phyloP scores from a whole-genome alignment of 2,113 vertebrate genomes.

The Todiramphus chloris region DNA sequence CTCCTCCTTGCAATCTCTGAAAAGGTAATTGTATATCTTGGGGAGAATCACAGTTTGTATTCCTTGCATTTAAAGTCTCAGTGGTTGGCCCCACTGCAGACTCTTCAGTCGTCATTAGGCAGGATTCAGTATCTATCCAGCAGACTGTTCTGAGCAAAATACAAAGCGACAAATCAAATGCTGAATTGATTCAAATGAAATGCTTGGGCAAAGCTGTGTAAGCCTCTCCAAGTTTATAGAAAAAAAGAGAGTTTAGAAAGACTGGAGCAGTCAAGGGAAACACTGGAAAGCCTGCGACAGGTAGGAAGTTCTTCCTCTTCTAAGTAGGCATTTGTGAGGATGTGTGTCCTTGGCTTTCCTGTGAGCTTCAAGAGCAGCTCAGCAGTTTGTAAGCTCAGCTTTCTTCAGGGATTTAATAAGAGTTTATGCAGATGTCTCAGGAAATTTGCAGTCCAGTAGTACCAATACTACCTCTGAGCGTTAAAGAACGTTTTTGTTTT shows the following conservation, averaged over 20 bases:
- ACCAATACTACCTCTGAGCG: no score
- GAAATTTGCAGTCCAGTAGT: no score
- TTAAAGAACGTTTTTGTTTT: no score
- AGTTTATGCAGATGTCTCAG: no score
- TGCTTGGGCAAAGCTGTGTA: background rate
- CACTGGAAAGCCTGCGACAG: background rate
- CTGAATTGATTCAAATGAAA: background rate
- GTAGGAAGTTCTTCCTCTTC: background rate
- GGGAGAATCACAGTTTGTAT: background rate
- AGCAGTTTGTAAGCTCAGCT: no score
- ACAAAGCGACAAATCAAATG: background rate
- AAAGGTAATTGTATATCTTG: fast-evolving
- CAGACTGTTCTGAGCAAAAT: background rate
- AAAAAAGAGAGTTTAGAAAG: background rate
- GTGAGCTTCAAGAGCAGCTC: no score
- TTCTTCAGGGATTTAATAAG: no score
- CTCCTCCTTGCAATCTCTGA: background rate
- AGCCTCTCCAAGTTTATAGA: background rate
- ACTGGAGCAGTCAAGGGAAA: background rate
- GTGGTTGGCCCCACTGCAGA: background rate
- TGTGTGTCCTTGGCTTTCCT: background rate
- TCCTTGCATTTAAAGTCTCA: background rate
- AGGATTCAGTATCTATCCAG: background rate
- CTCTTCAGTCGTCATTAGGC: background rate
- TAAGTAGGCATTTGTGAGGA: background rate